Conservation (phyloP, 1,140 invertebrate genomes). For the Ceratitis capitata region DNA sequence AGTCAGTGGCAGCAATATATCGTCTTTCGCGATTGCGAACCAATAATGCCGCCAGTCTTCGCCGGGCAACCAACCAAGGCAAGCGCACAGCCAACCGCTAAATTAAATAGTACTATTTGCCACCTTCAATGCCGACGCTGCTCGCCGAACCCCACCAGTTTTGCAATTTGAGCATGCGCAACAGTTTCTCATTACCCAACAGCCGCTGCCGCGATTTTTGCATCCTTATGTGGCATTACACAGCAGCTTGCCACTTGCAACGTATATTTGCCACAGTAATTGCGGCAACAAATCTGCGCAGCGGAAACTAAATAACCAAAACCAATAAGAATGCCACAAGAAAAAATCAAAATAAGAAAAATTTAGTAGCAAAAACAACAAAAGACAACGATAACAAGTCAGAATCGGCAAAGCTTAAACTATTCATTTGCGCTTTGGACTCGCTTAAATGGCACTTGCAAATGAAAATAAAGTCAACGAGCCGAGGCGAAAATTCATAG, state of each 20-base stretch:
- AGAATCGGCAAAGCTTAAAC: neutral
- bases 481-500: conserved; percentile 9
- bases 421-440: conserved; percentile 20
- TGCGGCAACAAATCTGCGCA: conserved; percentile 9
- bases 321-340: conserved; percentile 8
- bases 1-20: conserved; percentile 36
- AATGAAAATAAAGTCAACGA: conserved; percentile 34
- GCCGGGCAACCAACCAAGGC: neutral
- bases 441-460: conserved; percentile 29
- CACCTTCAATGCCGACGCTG: neutral
- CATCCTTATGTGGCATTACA: neutral
- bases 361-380: neutral
- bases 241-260: neutral
- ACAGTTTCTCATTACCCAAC: neutral
- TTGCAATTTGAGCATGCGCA: conserved; percentile 6
- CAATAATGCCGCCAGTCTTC: conserved; percentile 15
- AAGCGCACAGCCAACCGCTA: neutral
- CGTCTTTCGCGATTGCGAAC: conserved; percentile 7
- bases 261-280: neutral
- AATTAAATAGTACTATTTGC: neutral
- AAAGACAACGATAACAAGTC: neutral
- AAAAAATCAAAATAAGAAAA: neutral
- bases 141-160: neutral
- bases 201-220: neutral
- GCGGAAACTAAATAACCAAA: conserved; percentile 20